Evolutionary conservation across 2,888 invertebrate genomes (phyloP).

Genomic region (Tryphoninae sp.): DNA sequence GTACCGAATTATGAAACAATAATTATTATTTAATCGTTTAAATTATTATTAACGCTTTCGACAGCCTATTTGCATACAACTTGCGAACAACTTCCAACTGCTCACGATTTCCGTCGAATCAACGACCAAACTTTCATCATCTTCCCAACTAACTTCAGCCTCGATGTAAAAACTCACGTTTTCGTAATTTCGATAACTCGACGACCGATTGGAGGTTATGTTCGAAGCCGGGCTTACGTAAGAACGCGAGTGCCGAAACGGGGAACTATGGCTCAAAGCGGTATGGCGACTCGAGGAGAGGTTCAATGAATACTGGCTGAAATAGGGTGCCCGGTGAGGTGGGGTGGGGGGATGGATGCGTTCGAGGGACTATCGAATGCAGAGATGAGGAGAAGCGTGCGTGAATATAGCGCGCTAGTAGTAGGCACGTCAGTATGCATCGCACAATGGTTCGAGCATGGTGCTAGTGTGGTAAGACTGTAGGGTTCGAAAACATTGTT

Average conservation of each 20-base stretch:
- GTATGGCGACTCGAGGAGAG: slow-evolving; percentile 15
- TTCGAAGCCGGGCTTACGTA: neutral
- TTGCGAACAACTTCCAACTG: too few relatives aligned
- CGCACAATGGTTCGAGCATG: neutral
- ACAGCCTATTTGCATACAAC: too few relatives aligned
- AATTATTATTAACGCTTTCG: too few relatives aligned
- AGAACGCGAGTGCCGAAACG: neutral
- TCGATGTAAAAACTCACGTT: too few relatives aligned
- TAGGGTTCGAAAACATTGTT: slow-evolving; percentile 31
- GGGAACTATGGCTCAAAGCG: neutral
- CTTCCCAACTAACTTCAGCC: too few relatives aligned
- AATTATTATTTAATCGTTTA: too few relatives aligned
- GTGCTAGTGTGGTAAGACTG: slow-evolving; percentile 17
- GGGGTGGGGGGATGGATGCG: slow-evolving; percentile 36
- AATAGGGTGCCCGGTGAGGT: slow-evolving; percentile 37
- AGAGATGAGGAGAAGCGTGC: slow-evolving; percentile 24
- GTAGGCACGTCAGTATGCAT: neutral
- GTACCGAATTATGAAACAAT: too few relatives aligned
- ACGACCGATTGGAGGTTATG: too few relatives aligned
- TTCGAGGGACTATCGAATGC: slow-evolving; percentile 44
- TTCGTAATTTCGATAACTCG: too few relatives aligned
- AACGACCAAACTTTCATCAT: too few relatives aligned
- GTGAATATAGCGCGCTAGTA: neutral
- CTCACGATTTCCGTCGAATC: too few relatives aligned
- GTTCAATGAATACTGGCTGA: slow-evolving; percentile 52